Evolutionary conservation across 2,113 vertebrate species (phyloP).

Genomic region (Lepus americanus): DNA sequence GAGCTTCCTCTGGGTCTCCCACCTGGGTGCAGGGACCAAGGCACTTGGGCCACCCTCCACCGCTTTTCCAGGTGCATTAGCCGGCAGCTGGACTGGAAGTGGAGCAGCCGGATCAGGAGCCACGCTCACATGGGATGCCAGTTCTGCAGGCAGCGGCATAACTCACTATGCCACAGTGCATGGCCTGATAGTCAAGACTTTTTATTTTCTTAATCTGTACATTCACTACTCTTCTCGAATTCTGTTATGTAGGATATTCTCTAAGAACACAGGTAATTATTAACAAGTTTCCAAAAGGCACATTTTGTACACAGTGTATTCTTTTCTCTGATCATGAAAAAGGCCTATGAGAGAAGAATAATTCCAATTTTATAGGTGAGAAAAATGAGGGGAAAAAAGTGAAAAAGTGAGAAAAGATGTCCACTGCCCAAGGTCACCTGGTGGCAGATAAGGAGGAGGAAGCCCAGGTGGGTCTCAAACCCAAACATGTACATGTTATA

Average conservation of each 20-base stretch:
- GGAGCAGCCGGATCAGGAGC: no score
- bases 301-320: background rate
- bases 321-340: background rate
- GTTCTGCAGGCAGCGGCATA: no score
- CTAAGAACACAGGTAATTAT: background rate
- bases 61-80: no score
- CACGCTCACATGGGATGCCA: no score
- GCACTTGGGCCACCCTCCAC: no score
- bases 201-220: background rate
- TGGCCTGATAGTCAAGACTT: no score
- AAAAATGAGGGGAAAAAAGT: conserved; percentile 22
- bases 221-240: background rate
- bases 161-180: no score
- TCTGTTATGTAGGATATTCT: background rate
- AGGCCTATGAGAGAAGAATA: background rate
- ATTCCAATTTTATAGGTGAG: conserved; percentile 12
- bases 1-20: no score
- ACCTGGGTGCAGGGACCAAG: no score
- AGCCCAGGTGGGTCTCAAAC: background rate
- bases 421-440: background rate
- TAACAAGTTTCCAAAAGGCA: conserved; percentile 1
- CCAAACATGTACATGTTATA: background rate
- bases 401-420: background rate
- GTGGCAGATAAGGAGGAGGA: background rate
- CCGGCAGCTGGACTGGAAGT: no score